phyloP scores from a whole-genome alignment of 1,140 invertebrate genomes.

The Bathynomus jamesi region DNA sequence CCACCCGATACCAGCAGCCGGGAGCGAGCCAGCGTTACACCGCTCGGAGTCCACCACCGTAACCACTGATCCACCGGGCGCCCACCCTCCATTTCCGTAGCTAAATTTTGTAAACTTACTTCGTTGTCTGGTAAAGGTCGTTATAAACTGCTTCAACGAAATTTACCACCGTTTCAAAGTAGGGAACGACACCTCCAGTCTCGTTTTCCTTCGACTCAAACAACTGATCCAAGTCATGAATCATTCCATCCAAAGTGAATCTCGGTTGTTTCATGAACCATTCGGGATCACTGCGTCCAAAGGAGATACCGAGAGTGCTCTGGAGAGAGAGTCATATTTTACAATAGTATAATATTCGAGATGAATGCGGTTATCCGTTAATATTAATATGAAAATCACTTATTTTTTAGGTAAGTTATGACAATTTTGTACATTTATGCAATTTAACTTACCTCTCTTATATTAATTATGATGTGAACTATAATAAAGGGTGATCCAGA shows the following conservation, averaged over 20 bases:
- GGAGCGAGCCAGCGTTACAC: too few species aligned
- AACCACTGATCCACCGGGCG: too few species aligned
- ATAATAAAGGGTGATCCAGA: too few species aligned
- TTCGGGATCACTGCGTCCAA: background rate
- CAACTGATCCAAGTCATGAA: background rate
- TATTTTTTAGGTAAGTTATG: too few species aligned
- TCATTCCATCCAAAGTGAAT: background rate
- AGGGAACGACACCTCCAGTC: background rate
- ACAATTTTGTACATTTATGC: too few species aligned
- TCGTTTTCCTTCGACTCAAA: background rate
- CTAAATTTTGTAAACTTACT: background rate
- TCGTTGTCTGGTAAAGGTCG: background rate
- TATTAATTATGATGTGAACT: too few species aligned
- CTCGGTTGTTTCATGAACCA: background rate
- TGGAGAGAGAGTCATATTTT: background rate
- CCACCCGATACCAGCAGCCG: too few species aligned
- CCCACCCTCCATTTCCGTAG: background rate
- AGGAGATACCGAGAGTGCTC: background rate
- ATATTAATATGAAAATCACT: too few species aligned
- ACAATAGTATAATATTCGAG: too few species aligned
- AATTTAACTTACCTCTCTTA: too few species aligned
- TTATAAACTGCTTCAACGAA: background rate
- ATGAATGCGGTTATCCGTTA: too few species aligned
- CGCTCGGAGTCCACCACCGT: too few species aligned
- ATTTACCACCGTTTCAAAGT: background rate